Evolutionary conservation across 2,888 invertebrate species (phyloP).

Genomic region (Amphipoea oculea): DNA sequence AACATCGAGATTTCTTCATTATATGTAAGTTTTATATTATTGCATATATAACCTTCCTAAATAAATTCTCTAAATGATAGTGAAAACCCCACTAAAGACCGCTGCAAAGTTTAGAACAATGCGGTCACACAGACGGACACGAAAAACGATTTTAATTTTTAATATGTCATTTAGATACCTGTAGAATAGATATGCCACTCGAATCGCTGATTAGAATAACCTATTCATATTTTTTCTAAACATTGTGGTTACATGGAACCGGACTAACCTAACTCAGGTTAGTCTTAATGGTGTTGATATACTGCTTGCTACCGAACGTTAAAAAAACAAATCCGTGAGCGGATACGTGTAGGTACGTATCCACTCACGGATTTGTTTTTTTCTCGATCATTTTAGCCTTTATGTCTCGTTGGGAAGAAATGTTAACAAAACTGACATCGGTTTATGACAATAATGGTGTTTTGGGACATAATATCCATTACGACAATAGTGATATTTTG

Average conservation of each 20-base stretch:
- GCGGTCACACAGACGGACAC: neutral
- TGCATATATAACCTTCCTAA: neutral
- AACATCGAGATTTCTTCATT: neutral
- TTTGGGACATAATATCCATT: neutral
- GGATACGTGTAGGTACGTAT: neutral
- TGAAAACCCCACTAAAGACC: neutral
- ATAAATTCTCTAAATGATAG: neutral
- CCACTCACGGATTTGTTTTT: too few species aligned
- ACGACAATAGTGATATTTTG: neutral
- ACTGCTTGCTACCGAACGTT: conserved; percentile 27
- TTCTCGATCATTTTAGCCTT: conserved; percentile 1
- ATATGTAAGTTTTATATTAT: neutral
- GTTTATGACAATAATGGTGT: neutral
- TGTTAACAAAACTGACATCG: neutral
- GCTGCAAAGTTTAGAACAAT: neutral
- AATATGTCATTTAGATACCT: neutral
- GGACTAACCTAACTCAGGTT: neutral
- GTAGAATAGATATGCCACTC: conserved; percentile 6
- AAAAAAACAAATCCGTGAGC: conserved; percentile 15
- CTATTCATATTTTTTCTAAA: conserved; percentile 37
- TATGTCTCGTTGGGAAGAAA: neutral
- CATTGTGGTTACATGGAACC: conserved; percentile 41
- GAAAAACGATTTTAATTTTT: neutral
- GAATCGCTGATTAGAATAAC: conserved; percentile 2
- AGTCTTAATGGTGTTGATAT: conserved; percentile 14